A percentile compares a stretch with the other conserved stretches of the same genome.
Evolutionary conservation across 2,113 vertebrate species (phyloP).

Genomic region (Ailuropoda melanoleuca): DNA sequence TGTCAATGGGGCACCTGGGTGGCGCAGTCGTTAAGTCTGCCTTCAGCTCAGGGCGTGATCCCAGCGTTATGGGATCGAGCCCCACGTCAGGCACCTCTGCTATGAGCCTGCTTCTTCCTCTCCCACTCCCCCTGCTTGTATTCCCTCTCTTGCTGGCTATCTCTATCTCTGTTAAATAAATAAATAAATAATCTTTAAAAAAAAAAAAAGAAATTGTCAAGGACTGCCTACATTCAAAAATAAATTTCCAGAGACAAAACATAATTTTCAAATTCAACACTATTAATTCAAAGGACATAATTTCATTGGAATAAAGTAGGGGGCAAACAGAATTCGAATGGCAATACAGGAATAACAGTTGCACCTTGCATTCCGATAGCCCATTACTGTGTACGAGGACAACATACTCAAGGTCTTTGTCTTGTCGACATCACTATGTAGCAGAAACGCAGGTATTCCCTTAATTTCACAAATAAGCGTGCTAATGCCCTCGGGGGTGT

Average conservation of each 20-base stretch:
- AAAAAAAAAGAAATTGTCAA: background rate
- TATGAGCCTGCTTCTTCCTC: no score
- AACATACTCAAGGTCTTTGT: background rate
- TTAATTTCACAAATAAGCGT: background rate
- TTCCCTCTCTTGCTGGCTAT: no score
- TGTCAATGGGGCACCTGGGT: no score
- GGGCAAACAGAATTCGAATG: background rate
- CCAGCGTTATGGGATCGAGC: no score
- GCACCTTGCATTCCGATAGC: background rate
- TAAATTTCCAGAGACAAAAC: background rate
- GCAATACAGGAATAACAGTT: background rate
- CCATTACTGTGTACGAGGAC: no score
- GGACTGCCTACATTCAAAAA: background rate
- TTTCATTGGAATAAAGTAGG: background rate
- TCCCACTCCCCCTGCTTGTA: no score
- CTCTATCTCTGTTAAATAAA: no score
- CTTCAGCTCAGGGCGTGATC: no score
- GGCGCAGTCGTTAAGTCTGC: no score
- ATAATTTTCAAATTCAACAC: background rate
- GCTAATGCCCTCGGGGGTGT: background rate
- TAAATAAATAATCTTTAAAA: no score
- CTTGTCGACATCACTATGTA: background rate
- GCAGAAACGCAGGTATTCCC: background rate
- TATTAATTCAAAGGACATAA: background rate
- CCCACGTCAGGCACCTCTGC: no score